Percentiles rank a stretch among this genome's conserved stretches.
These are phyloP conservation scores for Naja naja DNA, from an alignment of 2,113 vertebrate genomes.

Conservation along the genomic window DNA sequence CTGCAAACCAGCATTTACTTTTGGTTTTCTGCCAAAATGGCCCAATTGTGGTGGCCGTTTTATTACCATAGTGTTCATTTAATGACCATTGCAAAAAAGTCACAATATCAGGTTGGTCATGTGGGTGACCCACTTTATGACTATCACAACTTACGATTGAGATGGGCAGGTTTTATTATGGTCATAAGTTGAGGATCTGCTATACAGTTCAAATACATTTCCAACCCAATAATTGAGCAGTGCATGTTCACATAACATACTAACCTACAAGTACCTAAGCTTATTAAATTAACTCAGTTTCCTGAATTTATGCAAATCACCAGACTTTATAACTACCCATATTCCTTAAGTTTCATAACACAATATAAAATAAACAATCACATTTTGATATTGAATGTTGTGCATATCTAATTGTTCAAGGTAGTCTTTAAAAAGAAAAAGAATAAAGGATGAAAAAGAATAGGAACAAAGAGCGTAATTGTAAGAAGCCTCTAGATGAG, in stretches of 20 bases:
- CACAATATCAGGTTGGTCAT: too few species aligned
- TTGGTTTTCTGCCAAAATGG: too few species aligned
- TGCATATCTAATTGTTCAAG: background rate
- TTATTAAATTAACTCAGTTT: background rate
- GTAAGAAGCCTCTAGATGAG: too few species aligned
- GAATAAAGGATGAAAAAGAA: background rate
- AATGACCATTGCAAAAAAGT: too few species aligned
- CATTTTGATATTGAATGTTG: background rate
- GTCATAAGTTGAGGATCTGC: too few species aligned
- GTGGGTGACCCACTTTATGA: too few species aligned
- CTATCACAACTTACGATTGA: too few species aligned
- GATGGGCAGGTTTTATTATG: too few species aligned
- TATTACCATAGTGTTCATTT: too few species aligned
- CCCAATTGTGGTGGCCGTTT: too few species aligned
- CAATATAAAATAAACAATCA: background rate
- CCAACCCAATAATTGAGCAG: background rate
- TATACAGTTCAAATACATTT: background rate
- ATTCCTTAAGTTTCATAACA: background rate
- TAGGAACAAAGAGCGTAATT: background rate
- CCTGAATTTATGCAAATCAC: background rate
- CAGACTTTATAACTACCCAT: background rate
- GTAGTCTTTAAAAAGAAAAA: background rate
- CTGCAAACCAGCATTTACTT: too few species aligned
- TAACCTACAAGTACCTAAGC: background rate
- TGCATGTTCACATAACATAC: background rate